phyloP scores from a whole-genome alignment of 2,888 invertebrate species.

The Tachina grossa region DNA sequence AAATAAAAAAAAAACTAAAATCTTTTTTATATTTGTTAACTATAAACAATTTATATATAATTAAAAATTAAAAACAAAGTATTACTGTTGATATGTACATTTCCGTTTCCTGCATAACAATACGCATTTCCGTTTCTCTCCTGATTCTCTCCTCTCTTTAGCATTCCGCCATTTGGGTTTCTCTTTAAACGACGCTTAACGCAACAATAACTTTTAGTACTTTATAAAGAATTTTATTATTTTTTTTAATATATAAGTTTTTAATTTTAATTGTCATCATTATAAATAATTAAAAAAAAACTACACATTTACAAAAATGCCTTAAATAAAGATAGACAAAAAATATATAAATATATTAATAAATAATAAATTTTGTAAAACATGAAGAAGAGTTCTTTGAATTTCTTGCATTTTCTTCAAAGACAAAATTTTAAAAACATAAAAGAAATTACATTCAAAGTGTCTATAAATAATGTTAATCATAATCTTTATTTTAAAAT shows the following conservation, averaged over 20 bases:
- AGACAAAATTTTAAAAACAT: slow-evolving; percentile 12
- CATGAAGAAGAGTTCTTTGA: slow-evolving; percentile 11
- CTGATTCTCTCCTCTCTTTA: neutral
- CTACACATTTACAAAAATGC: slow-evolving; percentile 19
- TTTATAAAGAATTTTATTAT: slow-evolving; percentile 47
- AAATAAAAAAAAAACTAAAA: slow-evolving; percentile 2
- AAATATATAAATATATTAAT: neutral
- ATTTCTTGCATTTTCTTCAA: slow-evolving; percentile 19
- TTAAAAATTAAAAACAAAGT: slow-evolving; percentile 39
- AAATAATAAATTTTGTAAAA: slow-evolving; percentile 15
- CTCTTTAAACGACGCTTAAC: neutral
- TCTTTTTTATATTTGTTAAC: neutral
- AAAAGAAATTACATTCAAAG: slow-evolving; percentile 30
- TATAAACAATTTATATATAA: slow-evolving; percentile 1
- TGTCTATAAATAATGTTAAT: slow-evolving; percentile 54
- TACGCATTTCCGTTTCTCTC: neutral
- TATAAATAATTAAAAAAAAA: slow-evolving; percentile 35
- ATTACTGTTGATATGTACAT: slow-evolving; percentile 46
- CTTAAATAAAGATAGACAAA: slow-evolving; percentile 27
- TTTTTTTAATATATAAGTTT: slow-evolving; percentile 59
- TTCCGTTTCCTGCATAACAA: slow-evolving; percentile 16
- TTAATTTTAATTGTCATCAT: slow-evolving; percentile 60
- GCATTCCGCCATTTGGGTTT: neutral
- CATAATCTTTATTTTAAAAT: slow-evolving; percentile 45
- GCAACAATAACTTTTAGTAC: slow-evolving; percentile 28